Evolutionary conservation across 2,888 invertebrate genomes (phyloP), one percentile per base, ranked within the genome.

Genomic region (Athalia cordata): DNA sequence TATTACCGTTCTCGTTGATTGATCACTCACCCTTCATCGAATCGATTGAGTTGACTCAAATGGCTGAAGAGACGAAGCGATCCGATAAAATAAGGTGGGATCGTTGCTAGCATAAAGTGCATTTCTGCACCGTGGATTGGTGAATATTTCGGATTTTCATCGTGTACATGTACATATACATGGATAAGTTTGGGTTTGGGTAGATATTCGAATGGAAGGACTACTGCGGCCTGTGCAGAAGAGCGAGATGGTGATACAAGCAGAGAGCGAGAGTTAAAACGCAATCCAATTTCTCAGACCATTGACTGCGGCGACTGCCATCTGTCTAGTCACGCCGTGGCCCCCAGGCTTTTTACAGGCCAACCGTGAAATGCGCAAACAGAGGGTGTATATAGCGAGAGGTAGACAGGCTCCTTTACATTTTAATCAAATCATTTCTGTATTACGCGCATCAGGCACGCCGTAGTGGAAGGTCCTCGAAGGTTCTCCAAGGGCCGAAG

Each of bases 241-340:
- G 74, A 74, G 74, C 62, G 29, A 29, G 29, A 29, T 29, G 29
- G 29, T 2, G 29, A 29, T 29, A 29, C 29, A 29, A 8, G n/a
- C n/a, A 55, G 68, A 72, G 75, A 75, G 64, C 62, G 89, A 89
- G 89, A 89, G 89, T 89, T 89, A 88, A 89, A 90, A 90, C 87
- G 89, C 89, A 88, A 90, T 90, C 89, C 89, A 90, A 90, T 90
- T 90, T 90, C 88, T 89, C 90, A 90, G 89, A 87, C 89, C 90
- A 90, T 90, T 90, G 89, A 90, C 86, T 89, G 89, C 89, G 89
- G 87, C 89, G 89, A 89, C 87, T 89, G 86, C 89, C 89, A 90
- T 90, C 89, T 90, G 89, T 89, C 89, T 89, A 88, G 75, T 75
- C 75, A 87, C 87, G 88, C 49, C 85, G 82, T 84, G 83, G 82